Conservation (phyloP, 1,140 invertebrate species). For the Uloborus diversus region DNA sequence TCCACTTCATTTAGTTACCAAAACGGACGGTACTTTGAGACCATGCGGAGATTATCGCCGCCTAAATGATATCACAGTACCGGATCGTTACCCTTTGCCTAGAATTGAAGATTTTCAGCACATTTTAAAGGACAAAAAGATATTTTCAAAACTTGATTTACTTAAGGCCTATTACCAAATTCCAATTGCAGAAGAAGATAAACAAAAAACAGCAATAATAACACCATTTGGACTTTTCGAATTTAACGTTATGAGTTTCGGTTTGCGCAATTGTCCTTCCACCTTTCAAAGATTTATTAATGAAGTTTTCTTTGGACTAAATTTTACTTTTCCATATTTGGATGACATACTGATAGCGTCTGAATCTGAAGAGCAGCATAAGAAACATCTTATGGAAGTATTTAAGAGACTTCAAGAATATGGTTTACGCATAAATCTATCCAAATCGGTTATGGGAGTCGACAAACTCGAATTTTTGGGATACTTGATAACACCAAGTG, state of each 20-base stretch:
- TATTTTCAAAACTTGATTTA: constrained; percentile 61
- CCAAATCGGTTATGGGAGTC: constrained; percentile 16
- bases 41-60: constrained; percentile 58
- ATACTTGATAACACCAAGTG: background rate
- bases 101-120: too few relatives aligned
- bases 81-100: constrained; percentile 58
- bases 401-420: constrained; percentile 62
- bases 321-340: constrained; percentile 65
- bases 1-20: constrained; percentile 58
- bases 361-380: constrained; percentile 61
- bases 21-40: constrained; percentile 53
- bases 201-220: constrained; percentile 65
- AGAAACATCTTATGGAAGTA: constrained; percentile 62
- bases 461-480: constrained; percentile 23
- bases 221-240: constrained; percentile 60
- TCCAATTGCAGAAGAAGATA: constrained; percentile 61
- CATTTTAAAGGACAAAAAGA: too few relatives aligned
- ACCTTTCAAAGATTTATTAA: constrained; percentile 69
- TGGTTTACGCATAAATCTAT: constrained; percentile 61
- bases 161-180: constrained; percentile 58
- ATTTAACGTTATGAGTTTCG: constrained; percentile 64
- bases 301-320: constrained; percentile 63
- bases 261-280: constrained; percentile 65
- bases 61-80: constrained; percentile 56
- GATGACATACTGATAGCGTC: constrained; percentile 70